phyloP scores from a whole-genome alignment of 2,888 invertebrate genomes.

The Pasiphila rectangulata region DNA sequence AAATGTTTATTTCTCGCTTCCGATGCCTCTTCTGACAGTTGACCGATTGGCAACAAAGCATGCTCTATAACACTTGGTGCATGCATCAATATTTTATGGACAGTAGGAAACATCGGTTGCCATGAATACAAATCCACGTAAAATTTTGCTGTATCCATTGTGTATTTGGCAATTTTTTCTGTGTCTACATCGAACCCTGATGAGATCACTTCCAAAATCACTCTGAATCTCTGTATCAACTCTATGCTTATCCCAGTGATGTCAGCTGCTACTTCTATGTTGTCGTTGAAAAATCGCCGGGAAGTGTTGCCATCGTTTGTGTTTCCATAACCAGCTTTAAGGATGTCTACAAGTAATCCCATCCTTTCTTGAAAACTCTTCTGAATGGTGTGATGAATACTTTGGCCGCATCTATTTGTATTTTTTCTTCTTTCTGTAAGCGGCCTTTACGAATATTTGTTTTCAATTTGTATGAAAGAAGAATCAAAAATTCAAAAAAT shows the following conservation, averaged over 20 bases:
- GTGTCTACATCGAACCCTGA: neutral
- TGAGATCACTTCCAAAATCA: neutral
- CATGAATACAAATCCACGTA: conserved; percentile 36
- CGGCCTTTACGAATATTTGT: too few relatives aligned
- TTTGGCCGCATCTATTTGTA: too few relatives aligned
- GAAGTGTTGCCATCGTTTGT: neutral
- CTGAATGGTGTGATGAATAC: too few relatives aligned
- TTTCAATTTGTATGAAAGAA: too few relatives aligned
- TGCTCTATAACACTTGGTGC: conserved; percentile 7
- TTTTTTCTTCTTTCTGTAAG: too few relatives aligned
- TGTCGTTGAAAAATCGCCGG: neutral
- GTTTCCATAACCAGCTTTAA: neutral
- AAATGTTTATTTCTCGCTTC: conserved; percentile 41
- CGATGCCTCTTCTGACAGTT: conserved; percentile 38
- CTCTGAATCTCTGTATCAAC: neutral
- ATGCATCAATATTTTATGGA: conserved; percentile 38
- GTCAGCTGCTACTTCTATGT: neutral
- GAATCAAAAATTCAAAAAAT: too few relatives aligned
- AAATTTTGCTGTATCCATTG: conserved; percentile 27
- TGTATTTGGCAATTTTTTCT: conserved; percentile 16
- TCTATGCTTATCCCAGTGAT: neutral
- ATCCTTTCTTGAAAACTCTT: too few relatives aligned
- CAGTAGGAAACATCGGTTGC: conserved; percentile 36
- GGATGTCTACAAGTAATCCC: neutral
- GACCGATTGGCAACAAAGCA: conserved; percentile 36